These are phyloP conservation scores for Cheirogaleus medius DNA, from an alignment of 2,113 vertebrate species.

Conservation along the genomic window DNA sequence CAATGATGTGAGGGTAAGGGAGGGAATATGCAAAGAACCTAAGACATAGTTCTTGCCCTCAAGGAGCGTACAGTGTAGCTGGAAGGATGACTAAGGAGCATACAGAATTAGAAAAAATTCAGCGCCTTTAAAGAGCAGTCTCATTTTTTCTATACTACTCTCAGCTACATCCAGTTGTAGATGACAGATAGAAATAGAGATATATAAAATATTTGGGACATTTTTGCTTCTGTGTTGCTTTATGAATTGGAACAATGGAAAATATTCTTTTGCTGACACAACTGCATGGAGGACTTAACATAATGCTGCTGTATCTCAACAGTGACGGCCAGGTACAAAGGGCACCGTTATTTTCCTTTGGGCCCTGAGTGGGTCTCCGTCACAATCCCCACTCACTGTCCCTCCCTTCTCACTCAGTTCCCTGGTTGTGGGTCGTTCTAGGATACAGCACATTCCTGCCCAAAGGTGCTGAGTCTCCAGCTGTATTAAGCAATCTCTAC, in stretches of 20 bases:
- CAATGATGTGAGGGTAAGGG: not conserved
- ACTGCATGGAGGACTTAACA: not conserved
- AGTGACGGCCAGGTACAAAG: not conserved
- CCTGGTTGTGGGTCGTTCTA: not conserved
- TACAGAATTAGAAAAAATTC: not conserved
- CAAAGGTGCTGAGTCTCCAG: not conserved
- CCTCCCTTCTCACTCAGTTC: not conserved
- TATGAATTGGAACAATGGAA: not conserved
- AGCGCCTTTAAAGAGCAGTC: not conserved
- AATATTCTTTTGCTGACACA: not conserved
- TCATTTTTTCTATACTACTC: not conserved
- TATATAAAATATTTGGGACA: not conserved
- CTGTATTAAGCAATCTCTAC: not conserved
- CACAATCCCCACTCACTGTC: not conserved
- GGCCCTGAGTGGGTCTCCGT: not conserved
- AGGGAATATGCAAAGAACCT: not conserved
- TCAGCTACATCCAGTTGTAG: not conserved
- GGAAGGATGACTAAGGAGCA: not conserved
- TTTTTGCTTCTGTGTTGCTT: not conserved
- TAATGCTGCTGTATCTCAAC: not conserved
- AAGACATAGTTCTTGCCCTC: not conserved
- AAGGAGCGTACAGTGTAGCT: not conserved
- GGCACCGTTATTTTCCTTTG: not conserved
- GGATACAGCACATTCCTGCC: not conserved
- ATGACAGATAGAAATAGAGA: not conserved